Percentiles rank a stretch among this genome's conserved stretches.
phyloP scores from a whole-genome alignment of 2,888 invertebrate species.

The Timema cristinae region DNA sequence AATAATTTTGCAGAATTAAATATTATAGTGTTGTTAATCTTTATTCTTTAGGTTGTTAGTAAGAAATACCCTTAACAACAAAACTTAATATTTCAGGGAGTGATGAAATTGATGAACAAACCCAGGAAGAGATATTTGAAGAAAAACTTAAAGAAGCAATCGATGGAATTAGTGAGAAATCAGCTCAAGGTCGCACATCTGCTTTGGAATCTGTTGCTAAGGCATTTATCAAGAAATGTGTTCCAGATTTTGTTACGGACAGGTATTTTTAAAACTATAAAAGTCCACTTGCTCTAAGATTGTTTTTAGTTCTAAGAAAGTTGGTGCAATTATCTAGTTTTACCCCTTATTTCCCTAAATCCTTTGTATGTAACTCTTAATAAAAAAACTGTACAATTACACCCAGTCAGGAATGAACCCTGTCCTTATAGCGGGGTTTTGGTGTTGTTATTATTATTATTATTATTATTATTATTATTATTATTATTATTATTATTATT shows the following conservation, averaged over 20 bases:
- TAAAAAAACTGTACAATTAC: too few relatives aligned
- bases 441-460: too few relatives aligned
- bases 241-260: conserved; percentile 70
- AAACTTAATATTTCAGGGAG: conserved; percentile 25
- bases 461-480: too few relatives aligned
- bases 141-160: conserved; percentile 83
- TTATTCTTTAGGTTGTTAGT: neutral
- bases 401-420: too few relatives aligned
- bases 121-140: conserved; percentile 71
- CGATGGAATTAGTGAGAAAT: conserved; percentile 85
- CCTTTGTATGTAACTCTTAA: too few relatives aligned
- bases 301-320: too few relatives aligned
- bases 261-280: conserved; percentile 47
- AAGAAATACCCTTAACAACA: neutral
- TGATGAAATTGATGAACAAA: conserved; percentile 54
- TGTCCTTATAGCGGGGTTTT: too few relatives aligned
- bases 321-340: too few relatives aligned
- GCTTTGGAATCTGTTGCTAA: conserved; percentile 68
- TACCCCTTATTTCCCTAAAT: too few relatives aligned
- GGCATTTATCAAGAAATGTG: conserved; percentile 71
- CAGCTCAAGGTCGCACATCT: conserved; percentile 72
- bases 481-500: too few relatives aligned
- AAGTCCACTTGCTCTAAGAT: too few relatives aligned
- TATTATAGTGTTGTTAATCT: neutral
- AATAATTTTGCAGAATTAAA: neutral